A percentile compares a stretch with the other conserved stretches of the same genome.
Evolutionary conservation across 2,888 invertebrate species (phyloP).

Genomic region (Gerris lacustris): DNA sequence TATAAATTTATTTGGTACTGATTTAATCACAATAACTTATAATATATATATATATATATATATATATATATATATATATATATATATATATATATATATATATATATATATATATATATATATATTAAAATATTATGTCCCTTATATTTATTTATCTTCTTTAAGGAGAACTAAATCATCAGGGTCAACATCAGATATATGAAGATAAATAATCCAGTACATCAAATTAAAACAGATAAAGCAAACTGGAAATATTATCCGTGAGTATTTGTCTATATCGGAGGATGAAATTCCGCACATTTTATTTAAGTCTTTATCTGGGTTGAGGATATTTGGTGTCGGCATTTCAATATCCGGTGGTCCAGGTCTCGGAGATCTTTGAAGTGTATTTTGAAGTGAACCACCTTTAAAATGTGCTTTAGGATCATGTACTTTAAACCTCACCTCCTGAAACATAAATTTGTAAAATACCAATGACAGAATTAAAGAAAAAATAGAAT

Average conservation of each 20-base stretch:
- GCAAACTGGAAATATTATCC: slow-evolving; percentile 95
- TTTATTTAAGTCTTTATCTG: slow-evolving; percentile 85
- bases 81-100: slow-evolving; percentile 11
- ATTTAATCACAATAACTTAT: slow-evolving; percentile 18
- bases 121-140: background rate
- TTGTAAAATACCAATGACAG: too few relatives aligned
- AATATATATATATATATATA: slow-evolving; percentile 13
- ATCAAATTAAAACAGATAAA: slow-evolving; percentile 97
- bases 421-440: slow-evolving; percentile 88
- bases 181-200: slow-evolving; percentile 90
- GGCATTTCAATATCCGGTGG: slow-evolving; percentile 47
- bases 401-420: slow-evolving; percentile 88
- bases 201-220: slow-evolving; percentile 95
- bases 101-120: slow-evolving; percentile 1
- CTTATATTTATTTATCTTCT: slow-evolving; percentile 47
- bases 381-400: slow-evolving; percentile 80
- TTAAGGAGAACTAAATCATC: slow-evolving; percentile 78
- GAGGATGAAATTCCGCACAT: slow-evolving; percentile 86
- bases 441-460: slow-evolving; percentile 60
- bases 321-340: slow-evolving; percentile 61
- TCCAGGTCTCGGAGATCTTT: slow-evolving; percentile 58
- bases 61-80: slow-evolving; percentile 11
- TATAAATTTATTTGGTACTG: too few relatives aligned
- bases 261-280: slow-evolving; percentile 97
- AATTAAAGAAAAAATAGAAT: too few relatives aligned